Conservation (phyloP, 2,113 vertebrate species). For the Grallaria varia region DNA sequence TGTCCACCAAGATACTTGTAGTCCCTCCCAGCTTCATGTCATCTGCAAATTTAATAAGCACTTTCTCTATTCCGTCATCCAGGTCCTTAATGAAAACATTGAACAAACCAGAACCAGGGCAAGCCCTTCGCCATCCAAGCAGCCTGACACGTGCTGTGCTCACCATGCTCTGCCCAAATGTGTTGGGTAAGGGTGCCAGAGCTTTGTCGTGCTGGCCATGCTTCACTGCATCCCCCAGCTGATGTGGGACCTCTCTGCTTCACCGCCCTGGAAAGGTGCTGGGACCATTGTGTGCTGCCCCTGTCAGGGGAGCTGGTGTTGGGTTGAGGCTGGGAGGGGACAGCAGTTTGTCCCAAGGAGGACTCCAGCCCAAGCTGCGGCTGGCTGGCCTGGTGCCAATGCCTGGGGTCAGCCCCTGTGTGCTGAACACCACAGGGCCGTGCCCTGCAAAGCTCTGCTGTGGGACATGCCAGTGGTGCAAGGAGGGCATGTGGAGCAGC, state of each 20-base stretch:
- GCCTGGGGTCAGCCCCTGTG: not conserved
- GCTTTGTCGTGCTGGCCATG: not conserved
- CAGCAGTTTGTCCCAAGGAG: not conserved
- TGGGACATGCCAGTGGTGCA: accelerated
- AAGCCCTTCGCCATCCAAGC: not conserved
- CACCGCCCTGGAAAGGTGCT: accelerated
- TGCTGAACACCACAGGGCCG: accelerated
- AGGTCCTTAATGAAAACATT: conserved; percentile 46
- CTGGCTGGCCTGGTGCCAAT: accelerated
- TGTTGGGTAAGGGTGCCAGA: not conserved
- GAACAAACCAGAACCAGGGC: conserved; percentile 15
- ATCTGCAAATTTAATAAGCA: conserved; percentile 68
- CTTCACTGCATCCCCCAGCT: not conserved
- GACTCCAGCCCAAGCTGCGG: not conserved
- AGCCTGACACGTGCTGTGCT: accelerated
- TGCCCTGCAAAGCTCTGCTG: not conserved
- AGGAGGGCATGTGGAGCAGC: accelerated
- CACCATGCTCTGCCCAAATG: not conserved
- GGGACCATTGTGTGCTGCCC: accelerated
- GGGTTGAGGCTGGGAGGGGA: not conserved
- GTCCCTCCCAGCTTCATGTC: conserved; percentile 61
- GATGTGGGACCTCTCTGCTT: not conserved
- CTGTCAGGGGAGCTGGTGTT: accelerated
- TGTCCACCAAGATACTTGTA: conserved; percentile 62
- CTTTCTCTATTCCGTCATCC: conserved; percentile 53